These are phyloP conservation scores for Pseudochaenichthys georgianus DNA, from an alignment of 2,797 vertebrate species.

Conservation along the genomic window DNA sequence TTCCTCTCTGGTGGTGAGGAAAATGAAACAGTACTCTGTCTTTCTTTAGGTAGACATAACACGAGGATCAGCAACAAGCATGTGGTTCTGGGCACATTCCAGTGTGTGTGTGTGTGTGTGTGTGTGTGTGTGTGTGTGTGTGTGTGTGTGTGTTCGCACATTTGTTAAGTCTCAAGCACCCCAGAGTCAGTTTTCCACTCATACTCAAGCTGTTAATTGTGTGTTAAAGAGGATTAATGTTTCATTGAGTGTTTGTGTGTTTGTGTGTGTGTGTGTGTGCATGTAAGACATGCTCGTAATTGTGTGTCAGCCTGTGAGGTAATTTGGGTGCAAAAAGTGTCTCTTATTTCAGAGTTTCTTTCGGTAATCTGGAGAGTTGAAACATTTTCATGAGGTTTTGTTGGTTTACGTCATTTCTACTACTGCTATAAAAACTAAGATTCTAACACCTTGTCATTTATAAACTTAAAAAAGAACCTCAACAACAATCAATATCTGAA, in stretches of 20 bases:
- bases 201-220: slow-evolving; percentile 55
- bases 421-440: not conserved
- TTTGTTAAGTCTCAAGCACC: slow-evolving; percentile 13
- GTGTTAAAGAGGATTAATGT: slow-evolving; percentile 38
- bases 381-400: not conserved
- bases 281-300: not conserved
- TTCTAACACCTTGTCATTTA: not conserved
- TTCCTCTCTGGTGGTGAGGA: slow-evolving; percentile 22
- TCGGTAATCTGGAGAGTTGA: too few species aligned
- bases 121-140: too few species aligned
- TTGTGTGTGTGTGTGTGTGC: slow-evolving; percentile 1
- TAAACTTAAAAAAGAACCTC: not conserved
- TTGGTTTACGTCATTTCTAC: not conserved
- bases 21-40: slow-evolving; percentile 52
- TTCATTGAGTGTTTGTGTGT: not conserved
- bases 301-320: not conserved
- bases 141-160: slow-evolving; percentile 33
- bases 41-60: slow-evolving; percentile 68
- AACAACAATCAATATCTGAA: not conserved
- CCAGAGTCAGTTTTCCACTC: slow-evolving; percentile 43
- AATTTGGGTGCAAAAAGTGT: not conserved
- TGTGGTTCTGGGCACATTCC: slow-evolving; percentile 41
- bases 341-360: not conserved
- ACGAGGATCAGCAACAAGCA: slow-evolving; percentile 61
- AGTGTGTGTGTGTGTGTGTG: not conserved